Percentiles rank a stretch among this genome's conserved stretches.
These are phyloP conservation scores for Azemiops feae DNA, from an alignment of 2,113 vertebrate genomes.

Conservation along the genomic window DNA sequence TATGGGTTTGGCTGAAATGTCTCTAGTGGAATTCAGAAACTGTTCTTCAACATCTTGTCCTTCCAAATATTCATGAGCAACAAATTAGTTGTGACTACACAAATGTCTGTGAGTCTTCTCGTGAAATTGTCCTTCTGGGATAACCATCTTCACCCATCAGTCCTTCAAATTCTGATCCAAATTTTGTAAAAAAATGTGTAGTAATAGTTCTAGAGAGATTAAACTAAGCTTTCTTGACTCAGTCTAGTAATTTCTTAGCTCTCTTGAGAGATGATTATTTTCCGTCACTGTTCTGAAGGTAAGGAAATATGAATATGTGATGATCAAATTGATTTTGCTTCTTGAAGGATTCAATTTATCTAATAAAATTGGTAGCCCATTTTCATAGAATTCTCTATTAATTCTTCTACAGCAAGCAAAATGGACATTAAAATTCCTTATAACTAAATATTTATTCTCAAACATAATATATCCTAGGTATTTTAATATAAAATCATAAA, in stretches of 20 bases:
- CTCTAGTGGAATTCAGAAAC: not conserved
- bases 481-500: slow-evolving; percentile 34
- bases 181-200: not conserved
- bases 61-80: not conserved
- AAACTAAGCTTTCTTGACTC: not conserved
- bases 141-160: not conserved
- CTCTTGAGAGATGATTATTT: not conserved
- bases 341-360: not conserved
- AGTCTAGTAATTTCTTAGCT: not conserved
- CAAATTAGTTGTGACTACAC: not conserved
- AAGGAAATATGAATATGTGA: not conserved
- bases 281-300: not conserved
- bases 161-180: not conserved
- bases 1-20: not conserved
- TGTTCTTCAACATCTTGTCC: not conserved
- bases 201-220: not conserved
- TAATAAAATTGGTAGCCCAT: not conserved
- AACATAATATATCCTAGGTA: not conserved
- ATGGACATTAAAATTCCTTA: not conserved
- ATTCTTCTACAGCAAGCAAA: not conserved
- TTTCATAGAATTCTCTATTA: not conserved
- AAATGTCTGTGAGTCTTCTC: not conserved
- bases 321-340: not conserved
- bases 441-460: not conserved
- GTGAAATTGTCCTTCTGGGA: not conserved